Evolutionary conservation across 2,113 vertebrate genomes (phyloP), one percentile per base, ranked within the genome.

Genomic region (Ia io): DNA sequence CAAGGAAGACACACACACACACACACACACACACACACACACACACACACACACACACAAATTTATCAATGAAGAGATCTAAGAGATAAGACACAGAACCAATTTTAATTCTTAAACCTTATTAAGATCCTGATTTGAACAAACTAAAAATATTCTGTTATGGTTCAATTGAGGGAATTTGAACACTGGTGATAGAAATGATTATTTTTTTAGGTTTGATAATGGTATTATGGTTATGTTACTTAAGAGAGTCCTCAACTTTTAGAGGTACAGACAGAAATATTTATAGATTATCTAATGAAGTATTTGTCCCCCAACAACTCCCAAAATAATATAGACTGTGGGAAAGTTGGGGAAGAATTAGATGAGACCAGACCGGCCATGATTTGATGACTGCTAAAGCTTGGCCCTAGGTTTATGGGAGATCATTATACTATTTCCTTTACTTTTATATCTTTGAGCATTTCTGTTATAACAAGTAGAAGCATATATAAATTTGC

Each of bases 281-380:
- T 83, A 92, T 56, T 95, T 84, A 67, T 22, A 88, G 35, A 80
- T 92, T 76, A 90, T 84, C 35, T 67, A 35, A 51, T 82, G 69
- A 93, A 79, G 65, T 40, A 30, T 35, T 30, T 42, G 3, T 49
- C 25, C 12, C 4, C 23, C 49, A 51, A 51, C 49, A 51, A 51
- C 53, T 56, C 53, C 53, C 18, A 53, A 77, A 78, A 91, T 80
- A 85, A 90, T 85, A 16, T 77, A 35, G 67, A 84, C 37, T 84
- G 5, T 76, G 17, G 56, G 17, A 3, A 87, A 74, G 69, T 67
- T 35, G 32, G 5, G 63, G 80, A 59, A 18, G 30, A 6, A 79
- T 71, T 59, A 70, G 25, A 67, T 84, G 67, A 80, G 91, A 76
- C 8, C n/a, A 51, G 30, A 56, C 25, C 67, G 63, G 37, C 4